Evolutionary conservation across 2,888 invertebrate species (phyloP).

Genomic region (Pegoplata infirma): DNA sequence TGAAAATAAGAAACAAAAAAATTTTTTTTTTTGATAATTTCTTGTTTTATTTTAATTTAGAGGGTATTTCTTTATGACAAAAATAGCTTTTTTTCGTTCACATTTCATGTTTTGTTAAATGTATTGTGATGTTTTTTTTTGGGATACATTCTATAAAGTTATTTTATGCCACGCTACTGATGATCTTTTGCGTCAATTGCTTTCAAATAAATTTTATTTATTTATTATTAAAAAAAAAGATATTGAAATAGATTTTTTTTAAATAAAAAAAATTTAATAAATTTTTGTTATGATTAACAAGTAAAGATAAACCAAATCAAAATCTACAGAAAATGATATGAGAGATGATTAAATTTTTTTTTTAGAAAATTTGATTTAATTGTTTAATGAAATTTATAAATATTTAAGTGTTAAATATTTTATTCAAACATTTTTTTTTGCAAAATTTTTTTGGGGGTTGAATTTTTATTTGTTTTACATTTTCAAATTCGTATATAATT

Average conservation of each 20-base stretch:
- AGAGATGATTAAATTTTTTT: neutral
- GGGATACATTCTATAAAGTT: neutral
- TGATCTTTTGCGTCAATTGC: slow-evolving; percentile 53
- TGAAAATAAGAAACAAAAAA: neutral
- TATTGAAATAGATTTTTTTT: slow-evolving; percentile 14
- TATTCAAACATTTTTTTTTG: neutral
- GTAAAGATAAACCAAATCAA: neutral
- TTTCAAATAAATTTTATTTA: slow-evolving; percentile 26
- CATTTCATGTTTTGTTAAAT: slow-evolving; percentile 43
- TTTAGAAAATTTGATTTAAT: neutral
- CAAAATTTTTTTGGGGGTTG: neutral
- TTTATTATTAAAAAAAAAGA: neutral
- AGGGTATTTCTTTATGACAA: slow-evolving; percentile 45
- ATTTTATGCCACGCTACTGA: slow-evolving; percentile 11
- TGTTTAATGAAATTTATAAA: neutral
- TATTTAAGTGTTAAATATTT: neutral
- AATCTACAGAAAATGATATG: neutral
- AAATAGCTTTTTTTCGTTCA: slow-evolving; percentile 48
- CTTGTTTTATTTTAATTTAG: slow-evolving; percentile 32
- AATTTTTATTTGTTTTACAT: neutral
- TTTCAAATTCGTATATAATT: neutral
- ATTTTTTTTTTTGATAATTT: slow-evolving; percentile 1
- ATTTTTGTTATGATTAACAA: neutral
- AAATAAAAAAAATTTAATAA: neutral
- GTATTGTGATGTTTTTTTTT: neutral